These are phyloP conservation scores for Mimachlamys varia DNA, from an alignment of 2,888 invertebrate species.

Conservation along the genomic window DNA sequence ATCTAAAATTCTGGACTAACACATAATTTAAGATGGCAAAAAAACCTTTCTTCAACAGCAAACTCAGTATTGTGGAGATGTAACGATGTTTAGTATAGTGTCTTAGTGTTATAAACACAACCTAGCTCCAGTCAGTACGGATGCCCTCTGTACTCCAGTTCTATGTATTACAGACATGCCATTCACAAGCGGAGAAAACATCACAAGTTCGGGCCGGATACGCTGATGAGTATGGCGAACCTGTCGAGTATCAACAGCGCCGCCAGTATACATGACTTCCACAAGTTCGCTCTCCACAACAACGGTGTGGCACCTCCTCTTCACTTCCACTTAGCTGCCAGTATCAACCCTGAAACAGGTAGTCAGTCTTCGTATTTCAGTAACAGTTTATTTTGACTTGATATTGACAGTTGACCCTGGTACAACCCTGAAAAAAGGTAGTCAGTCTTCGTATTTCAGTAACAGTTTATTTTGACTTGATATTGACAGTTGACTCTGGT, in stretches of 20 bases:
- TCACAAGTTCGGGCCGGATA: slow-evolving; percentile 71
- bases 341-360: slow-evolving; percentile 81
- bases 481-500: no score
- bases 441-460: no score
- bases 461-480: no score
- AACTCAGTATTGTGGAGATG: background rate
- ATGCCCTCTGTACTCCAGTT: background rate
- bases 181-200: slow-evolving; percentile 75
- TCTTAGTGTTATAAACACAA: background rate
- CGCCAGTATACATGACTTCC: slow-evolving; percentile 97
- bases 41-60: background rate
- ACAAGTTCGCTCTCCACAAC: slow-evolving; percentile 92
- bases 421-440: no score
- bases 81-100: no score
- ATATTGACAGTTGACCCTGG: no score
- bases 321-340: slow-evolving; percentile 96
- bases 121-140: background rate
- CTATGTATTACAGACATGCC: slow-evolving; percentile 68
- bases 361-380: background rate
- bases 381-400: no score
- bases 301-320: slow-evolving; percentile 90
- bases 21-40: background rate
- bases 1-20: background rate
- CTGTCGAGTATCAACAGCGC: slow-evolving; percentile 82
- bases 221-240: slow-evolving; percentile 69